Evolutionary conservation across 2,888 invertebrate species (phyloP).

Genomic region (Limnephilus lunatus): DNA sequence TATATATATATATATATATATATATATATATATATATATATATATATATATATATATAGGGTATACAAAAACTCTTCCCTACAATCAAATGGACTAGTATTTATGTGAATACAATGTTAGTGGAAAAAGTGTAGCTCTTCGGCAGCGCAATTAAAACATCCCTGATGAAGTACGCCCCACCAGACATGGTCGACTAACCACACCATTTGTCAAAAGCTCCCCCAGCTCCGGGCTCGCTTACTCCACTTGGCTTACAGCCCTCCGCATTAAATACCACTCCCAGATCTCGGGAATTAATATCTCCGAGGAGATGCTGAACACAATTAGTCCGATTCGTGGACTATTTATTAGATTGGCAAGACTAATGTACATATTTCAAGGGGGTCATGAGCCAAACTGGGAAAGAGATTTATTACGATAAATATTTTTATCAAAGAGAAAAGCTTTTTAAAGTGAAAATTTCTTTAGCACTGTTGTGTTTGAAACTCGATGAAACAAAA

Average conservation of each 20-base stretch:
- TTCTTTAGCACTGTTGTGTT: no score
- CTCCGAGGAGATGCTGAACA: constrained; percentile 41
- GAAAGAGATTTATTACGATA: not conserved
- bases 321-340: constrained; percentile 59
- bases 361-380: constrained; percentile 9
- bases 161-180: not conserved
- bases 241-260: constrained; percentile 39
- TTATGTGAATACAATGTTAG: not conserved
- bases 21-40: no score
- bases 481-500: no score
- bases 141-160: constrained; percentile 17
- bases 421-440: not conserved
- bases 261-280: constrained; percentile 56
- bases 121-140: not conserved
- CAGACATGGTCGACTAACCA: constrained; percentile 38
- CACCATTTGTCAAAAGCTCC: constrained; percentile 42
- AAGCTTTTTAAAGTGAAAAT: no score
- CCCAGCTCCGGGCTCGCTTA: constrained; percentile 14
- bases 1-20: no score
- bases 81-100: not conserved
- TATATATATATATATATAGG: no score
- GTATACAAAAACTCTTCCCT: not conserved
- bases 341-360: constrained; percentile 52
- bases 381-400: not conserved
- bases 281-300: constrained; percentile 56